Evolutionary conservation across 2,113 vertebrate genomes (phyloP).

Genomic region (Baryphthengus martii): DNA sequence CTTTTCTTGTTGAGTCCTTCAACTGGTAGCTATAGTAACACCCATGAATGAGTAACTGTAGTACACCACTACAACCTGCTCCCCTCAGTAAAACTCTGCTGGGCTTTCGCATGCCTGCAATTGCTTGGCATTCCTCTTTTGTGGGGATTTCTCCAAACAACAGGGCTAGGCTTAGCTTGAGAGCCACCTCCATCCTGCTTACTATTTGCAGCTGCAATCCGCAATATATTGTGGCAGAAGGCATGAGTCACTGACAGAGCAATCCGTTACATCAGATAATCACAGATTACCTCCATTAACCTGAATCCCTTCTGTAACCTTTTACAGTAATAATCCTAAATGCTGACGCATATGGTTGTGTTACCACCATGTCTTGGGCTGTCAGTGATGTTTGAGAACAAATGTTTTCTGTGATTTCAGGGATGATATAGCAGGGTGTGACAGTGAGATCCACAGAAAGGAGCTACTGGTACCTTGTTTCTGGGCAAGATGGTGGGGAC

Average conservation of each 20-base stretch:
- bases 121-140: not conserved
- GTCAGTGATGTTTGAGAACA: not conserved
- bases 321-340: slow-evolving; percentile 14
- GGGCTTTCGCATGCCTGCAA: not conserved
- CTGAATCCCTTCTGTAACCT: slow-evolving; percentile 50
- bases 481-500: not conserved
- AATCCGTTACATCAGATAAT: slow-evolving; percentile 51
- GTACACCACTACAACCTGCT: not conserved
- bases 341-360: not conserved
- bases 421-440: not conserved
- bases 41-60: not conserved
- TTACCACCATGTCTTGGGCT: not conserved
- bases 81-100: not conserved
- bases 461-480: not conserved
- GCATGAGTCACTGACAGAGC: slow-evolving; percentile 49
- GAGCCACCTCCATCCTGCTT: not conserved
- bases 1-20: slow-evolving; percentile 9
- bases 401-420: not conserved
- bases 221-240: slow-evolving; percentile 22
- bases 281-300: slow-evolving; percentile 63
- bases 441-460: not conserved
- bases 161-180: not conserved
- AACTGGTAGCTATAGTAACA: slow-evolving; percentile 54
- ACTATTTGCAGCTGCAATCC: slow-evolving; percentile 38
- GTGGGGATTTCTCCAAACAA: not conserved